Percentiles rank a stretch among this genome's conserved stretches.
These are phyloP conservation scores for Drosophila siamana DNA, from an alignment of 2,888 invertebrate species.

Conservation along the genomic window DNA sequence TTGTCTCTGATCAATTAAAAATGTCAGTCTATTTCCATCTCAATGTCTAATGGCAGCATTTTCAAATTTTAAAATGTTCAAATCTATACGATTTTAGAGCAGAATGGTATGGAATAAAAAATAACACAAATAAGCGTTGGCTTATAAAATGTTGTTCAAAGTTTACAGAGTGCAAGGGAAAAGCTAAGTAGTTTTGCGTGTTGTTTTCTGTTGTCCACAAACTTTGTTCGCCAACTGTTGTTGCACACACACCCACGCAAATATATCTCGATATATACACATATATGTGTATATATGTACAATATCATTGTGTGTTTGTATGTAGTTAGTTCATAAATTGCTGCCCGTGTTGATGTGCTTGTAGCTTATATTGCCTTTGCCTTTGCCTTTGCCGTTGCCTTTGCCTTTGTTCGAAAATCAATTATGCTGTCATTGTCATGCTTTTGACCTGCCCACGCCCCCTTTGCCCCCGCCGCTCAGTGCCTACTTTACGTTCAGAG, in stretches of 20 bases:
- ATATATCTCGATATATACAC: slow-evolving; percentile 26
- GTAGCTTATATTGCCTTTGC: slow-evolving; percentile 67
- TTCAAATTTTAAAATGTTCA: background rate
- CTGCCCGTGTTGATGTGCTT: slow-evolving; percentile 34
- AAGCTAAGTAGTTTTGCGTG: slow-evolving; percentile 75
- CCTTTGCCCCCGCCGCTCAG: background rate
- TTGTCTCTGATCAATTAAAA: background rate
- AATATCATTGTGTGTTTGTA: slow-evolving; percentile 13
- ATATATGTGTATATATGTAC: slow-evolving; percentile 20
- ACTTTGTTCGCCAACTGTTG: slow-evolving; percentile 71
- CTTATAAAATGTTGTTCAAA: slow-evolving; percentile 69
- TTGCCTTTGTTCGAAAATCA: slow-evolving; percentile 77
- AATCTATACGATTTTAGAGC: background rate
- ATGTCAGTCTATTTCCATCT: background rate
- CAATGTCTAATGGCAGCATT: background rate
- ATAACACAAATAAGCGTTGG: slow-evolving; percentile 47
- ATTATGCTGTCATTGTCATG: slow-evolving; percentile 82
- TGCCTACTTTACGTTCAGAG: slow-evolving; percentile 6
- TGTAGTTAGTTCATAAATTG: slow-evolving; percentile 72
- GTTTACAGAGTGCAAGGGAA: slow-evolving; percentile 51
- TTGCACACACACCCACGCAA: no score
- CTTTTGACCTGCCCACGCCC: slow-evolving; percentile 63
- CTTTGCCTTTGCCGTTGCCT: slow-evolving; percentile 73
- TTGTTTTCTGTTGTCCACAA: slow-evolving; percentile 61
- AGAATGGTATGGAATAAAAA: background rate